Conservation (phyloP, 2,797 vertebrate species). For the Chaetophractus vellerosus region DNA sequence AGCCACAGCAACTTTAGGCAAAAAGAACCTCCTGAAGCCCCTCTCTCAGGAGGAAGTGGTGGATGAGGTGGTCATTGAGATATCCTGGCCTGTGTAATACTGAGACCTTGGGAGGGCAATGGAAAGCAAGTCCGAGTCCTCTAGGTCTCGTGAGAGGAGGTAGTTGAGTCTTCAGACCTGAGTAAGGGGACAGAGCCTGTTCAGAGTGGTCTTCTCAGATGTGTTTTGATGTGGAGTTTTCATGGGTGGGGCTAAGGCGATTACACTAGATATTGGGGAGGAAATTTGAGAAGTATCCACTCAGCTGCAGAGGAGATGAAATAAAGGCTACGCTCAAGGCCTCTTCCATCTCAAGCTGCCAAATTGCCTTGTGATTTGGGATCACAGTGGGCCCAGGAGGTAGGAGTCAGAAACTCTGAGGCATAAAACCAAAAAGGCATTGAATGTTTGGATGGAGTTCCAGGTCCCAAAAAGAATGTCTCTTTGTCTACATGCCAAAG, state of each 20-base stretch:
- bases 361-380: conserved; percentile 60
- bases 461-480: conserved; percentile 67
- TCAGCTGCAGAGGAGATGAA: conserved; percentile 50
- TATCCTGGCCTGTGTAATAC: background rate
- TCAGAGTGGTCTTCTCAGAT: background rate
- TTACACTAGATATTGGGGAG: background rate
- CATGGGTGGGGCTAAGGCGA: background rate
- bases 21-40: background rate
- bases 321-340: background rate
- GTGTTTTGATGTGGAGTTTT: conserved; percentile 36
- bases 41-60: background rate
- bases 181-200: background rate
- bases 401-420: conserved; percentile 76
- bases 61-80: background rate
- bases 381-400: conserved; percentile 24
- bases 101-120: background rate
- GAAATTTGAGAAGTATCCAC: conserved; percentile 15
- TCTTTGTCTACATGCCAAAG: conserved; percentile 78
- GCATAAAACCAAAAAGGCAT: conserved; percentile 69
- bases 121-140: background rate
- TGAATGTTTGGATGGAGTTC: conserved; percentile 62
- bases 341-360: conserved; percentile 62
- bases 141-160: background rate
- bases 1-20: background rate
- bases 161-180: background rate